Evolutionary conservation across 2,888 invertebrate species (phyloP), one percentile per base, ranked within the genome.

Genomic region (Neocrepidodera transversa): DNA sequence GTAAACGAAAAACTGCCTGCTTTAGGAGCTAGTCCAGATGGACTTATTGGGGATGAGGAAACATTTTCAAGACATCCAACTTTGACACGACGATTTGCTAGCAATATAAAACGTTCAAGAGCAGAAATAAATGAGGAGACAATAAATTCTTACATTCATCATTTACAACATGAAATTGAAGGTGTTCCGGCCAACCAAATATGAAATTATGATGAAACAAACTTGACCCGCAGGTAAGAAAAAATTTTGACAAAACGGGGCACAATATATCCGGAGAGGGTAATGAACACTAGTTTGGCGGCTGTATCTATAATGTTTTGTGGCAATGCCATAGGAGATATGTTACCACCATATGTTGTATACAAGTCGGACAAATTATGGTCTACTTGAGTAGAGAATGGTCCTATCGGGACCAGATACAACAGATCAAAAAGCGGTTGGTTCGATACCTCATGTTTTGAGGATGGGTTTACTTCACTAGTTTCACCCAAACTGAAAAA

Each of bases 301-400:
- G 40, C 49, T 17, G 45, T 49, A 35, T 45, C 54, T 23, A 30
- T 60, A 20, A 60, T 60, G 54, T 53, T 60, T 23, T 30, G 30
- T 40, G 70, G 67, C 7, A 67, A 63, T 56, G 75, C 74, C n/a
- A 60, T n/a, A n/a, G n/a, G n/a, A n/a, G n/a, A n/a, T n/a, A n/a
- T n/a, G n/a, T n/a, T n/a, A n/a, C n/a, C n/a, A 13, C 65, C 66
- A n/a, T 75, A 71, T 61, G 69, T 73, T 28, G 69, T 69, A 4
- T 72, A 71, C 58, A 75, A 72, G 60, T 40, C 43, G 28, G 38
- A 30, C 26, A 23, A 52, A 43, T 40, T 52, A 47, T 58, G 52
- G 45, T 18, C 38, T 52, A 54, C 43, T 14, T 58, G 60, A 53
- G 45, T 48, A 13, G 60, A 63, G 52, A 60, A 60, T 43, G 64